Percentiles rank a stretch among this genome's conserved stretches.
phyloP scores from a whole-genome alignment of 2,113 vertebrate species.

The Xenus cinereus region DNA sequence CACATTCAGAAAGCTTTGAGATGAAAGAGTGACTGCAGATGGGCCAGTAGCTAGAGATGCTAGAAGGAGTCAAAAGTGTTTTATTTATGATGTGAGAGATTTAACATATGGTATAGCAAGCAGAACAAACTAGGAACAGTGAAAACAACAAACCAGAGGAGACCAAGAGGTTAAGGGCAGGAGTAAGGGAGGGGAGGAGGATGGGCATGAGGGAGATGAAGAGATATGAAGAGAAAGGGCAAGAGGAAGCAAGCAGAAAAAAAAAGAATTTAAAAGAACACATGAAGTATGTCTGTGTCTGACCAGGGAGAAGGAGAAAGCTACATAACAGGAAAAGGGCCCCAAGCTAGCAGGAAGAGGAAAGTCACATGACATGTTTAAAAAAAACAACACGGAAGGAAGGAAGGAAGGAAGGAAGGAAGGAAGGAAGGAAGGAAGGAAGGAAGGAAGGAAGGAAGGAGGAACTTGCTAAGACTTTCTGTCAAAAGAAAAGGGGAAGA shows the following conservation, averaged over 20 bases:
- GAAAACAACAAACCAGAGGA: background rate
- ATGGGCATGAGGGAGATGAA: background rate
- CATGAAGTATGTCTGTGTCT: background rate
- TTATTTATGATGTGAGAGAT: slow-evolving; percentile 60
- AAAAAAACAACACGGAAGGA: background rate
- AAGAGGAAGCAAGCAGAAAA: background rate
- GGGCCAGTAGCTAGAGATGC: slow-evolving; percentile 44
- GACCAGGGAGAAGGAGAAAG: background rate
- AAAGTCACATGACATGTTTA: background rate
- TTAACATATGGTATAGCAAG: slow-evolving; percentile 43
- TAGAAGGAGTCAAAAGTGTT: slow-evolving; percentile 17
- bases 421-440: too few species aligned
- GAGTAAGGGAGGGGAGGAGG: background rate
- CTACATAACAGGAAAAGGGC: background rate
- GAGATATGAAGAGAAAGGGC: background rate
- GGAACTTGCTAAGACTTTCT: background rate
- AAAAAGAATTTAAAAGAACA: background rate
- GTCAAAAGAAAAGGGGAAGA: background rate
- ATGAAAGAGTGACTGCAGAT: slow-evolving; percentile 37
- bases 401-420: too few species aligned
- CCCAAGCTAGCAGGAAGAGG: background rate
- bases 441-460: too few species aligned
- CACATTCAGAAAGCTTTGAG: slow-evolving; percentile 33
- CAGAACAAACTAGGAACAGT: background rate
- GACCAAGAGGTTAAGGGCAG: slow-evolving; percentile 12